A percentile compares a stretch with the other conserved stretches of the same genome.
Evolutionary conservation across 2,888 invertebrate genomes (phyloP).

Genomic region (Microchrysa polita): DNA sequence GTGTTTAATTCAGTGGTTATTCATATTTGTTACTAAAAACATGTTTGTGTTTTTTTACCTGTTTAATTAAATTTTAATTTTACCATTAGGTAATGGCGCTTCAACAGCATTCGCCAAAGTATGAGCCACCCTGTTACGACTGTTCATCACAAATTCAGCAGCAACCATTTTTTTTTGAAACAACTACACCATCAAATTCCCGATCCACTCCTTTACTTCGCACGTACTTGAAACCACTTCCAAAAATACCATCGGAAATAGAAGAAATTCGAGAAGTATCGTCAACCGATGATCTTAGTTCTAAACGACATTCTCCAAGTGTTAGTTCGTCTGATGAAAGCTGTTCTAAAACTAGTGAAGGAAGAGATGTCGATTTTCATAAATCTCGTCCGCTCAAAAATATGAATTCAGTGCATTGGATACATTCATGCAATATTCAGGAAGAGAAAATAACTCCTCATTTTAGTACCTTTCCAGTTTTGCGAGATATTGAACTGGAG

Average conservation of each 20-base stretch:
- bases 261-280: constrained; percentile 67
- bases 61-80: constrained; percentile 40
- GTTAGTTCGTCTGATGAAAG: constrained; percentile 87
- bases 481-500: constrained; percentile 63
- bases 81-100: constrained; percentile 62
- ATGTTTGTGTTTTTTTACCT: constrained; percentile 16
- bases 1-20: constrained; percentile 41
- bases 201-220: constrained; percentile 58
- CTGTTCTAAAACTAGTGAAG: constrained; percentile 83
- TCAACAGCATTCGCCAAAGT: constrained; percentile 62
- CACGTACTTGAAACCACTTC: constrained; percentile 70
- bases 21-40: constrained; percentile 43
- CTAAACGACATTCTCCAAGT: constrained; percentile 82
- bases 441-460: constrained; percentile 64
- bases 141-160: constrained; percentile 60
- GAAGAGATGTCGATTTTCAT: constrained; percentile 64
- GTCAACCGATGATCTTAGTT: constrained; percentile 84
- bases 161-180: constrained; percentile 50
- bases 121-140: constrained; percentile 64
- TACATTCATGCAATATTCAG: constrained; percentile 73
- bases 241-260: constrained; percentile 67
- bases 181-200: constrained; percentile 54
- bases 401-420: constrained; percentile 68
- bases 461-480: constrained; percentile 55
- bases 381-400: constrained; percentile 57